A percentile compares a stretch with the other conserved stretches of the same genome.
phyloP scores from a whole-genome alignment of 2,797 vertebrate species.

The Prionace glauca region DNA sequence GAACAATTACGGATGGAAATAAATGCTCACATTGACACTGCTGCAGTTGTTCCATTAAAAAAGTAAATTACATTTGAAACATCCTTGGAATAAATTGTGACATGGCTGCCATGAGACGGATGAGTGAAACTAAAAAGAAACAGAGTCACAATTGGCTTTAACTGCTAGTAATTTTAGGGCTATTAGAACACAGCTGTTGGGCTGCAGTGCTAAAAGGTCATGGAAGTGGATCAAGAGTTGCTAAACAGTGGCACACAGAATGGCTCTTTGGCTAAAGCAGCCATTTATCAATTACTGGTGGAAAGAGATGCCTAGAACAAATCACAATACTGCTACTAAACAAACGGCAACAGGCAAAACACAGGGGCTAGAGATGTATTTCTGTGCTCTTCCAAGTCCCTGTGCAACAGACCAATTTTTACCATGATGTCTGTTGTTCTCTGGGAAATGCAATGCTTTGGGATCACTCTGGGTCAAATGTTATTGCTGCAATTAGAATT shows the following conservation, averaged over 20 bases:
- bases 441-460: background rate
- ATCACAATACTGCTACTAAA: background rate
- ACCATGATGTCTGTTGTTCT: background rate
- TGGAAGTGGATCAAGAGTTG: background rate
- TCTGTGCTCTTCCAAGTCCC: background rate
- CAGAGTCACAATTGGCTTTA: background rate
- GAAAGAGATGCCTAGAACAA: background rate
- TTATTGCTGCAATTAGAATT: background rate
- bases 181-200: background rate
- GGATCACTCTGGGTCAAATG: background rate
- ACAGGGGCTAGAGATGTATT: background rate
- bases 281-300: background rate
- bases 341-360: background rate
- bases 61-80: background rate
- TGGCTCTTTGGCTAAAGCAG: background rate
- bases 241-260: too few relatives aligned
- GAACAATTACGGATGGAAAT: too few relatives aligned
- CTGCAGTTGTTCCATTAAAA: too few relatives aligned
- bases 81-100: background rate
- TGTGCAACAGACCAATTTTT: background rate
- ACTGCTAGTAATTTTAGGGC: background rate
- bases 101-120: background rate
- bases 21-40: too few relatives aligned
- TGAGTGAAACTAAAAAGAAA: background rate
- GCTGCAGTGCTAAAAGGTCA: background rate